A percentile compares a stretch with the other conserved stretches of the same genome.
These are phyloP conservation scores for Andrena chrysosceles DNA, from an alignment of 2,888 invertebrate species.

Conservation along the genomic window DNA sequence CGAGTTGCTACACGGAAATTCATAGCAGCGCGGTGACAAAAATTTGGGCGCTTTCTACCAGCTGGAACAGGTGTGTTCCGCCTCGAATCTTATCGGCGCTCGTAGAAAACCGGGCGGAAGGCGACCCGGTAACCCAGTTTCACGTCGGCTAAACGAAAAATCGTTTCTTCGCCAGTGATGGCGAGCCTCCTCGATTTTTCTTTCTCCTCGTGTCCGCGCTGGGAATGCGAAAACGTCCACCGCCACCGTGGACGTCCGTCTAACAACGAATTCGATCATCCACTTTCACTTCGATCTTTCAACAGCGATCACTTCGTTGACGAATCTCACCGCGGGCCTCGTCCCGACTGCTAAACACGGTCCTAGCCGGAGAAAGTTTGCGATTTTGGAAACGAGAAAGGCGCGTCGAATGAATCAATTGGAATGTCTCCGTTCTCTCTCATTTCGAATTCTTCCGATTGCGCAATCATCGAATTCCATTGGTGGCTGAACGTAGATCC, in stretches of 20 bases:
- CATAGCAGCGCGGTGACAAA: slow-evolving; percentile 55
- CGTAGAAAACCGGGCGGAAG: slow-evolving; percentile 76
- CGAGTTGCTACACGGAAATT: slow-evolving; percentile 8
- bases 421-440: not conserved
- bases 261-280: slow-evolving; percentile 48
- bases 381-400: slow-evolving; percentile 39
- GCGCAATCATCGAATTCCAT: slow-evolving; percentile 17
- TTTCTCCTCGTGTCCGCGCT: slow-evolving; percentile 29
- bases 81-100: slow-evolving; percentile 68
- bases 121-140: slow-evolving; percentile 72
- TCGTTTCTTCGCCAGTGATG: slow-evolving; percentile 49
- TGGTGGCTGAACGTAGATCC: too few species aligned
- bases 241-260: slow-evolving; percentile 6
- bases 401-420: slow-evolving; percentile 2
- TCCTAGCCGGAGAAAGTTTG: slow-evolving; percentile 39
- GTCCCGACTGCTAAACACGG: slow-evolving; percentile 11
- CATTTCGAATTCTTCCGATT: slow-evolving; percentile 14
- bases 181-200: slow-evolving; percentile 47
- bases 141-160: slow-evolving; percentile 69
- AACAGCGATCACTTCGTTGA: slow-evolving; percentile 6
- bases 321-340: slow-evolving; percentile 17
- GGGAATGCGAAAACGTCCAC: slow-evolving; percentile 52
- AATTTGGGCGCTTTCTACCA: slow-evolving; percentile 82
- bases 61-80: slow-evolving; percentile 68
- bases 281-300: slow-evolving; percentile 60